phyloP scores from a whole-genome alignment of 2,888 invertebrate genomes.

The Colostygia pectinataria region DNA sequence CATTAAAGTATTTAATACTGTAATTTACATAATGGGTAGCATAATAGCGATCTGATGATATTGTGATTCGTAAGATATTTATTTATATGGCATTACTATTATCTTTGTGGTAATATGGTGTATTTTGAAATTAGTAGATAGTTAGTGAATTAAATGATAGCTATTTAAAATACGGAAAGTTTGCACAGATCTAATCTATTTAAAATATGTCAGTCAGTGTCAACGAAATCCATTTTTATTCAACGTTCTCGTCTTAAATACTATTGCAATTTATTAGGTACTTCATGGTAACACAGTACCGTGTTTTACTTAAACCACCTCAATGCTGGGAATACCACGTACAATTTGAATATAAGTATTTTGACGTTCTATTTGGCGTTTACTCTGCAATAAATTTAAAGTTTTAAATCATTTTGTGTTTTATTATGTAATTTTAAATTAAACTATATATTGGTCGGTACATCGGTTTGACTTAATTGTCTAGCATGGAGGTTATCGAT shows the following conservation, averaged over 20 bases:
- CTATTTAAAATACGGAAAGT: conserved; percentile 14
- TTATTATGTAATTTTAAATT: background rate
- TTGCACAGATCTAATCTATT: conserved; percentile 1
- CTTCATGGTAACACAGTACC: no score
- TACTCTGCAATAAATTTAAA: conserved; percentile 30
- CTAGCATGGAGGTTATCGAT: no score
- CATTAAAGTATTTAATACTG: no score
- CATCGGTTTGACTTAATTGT: no score
- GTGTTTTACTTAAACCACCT: no score
- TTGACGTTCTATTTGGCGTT: conserved; percentile 19
- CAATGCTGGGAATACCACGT: conserved; percentile 15
- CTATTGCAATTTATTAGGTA: no score
- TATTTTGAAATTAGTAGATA: conserved; percentile 13
- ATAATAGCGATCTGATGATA: conserved; percentile 35
- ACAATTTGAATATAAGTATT: conserved; percentile 29
- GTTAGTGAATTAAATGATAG: background rate
- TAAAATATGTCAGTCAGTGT: no score
- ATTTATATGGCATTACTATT: no score
- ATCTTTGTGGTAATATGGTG: conserved; percentile 2
- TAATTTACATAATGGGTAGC: no score
- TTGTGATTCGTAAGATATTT: conserved; percentile 40
- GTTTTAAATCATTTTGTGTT: conserved; percentile 20
- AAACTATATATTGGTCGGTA: no score
- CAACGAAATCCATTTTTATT: no score
- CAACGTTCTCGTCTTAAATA: no score